These are phyloP conservation scores for Lamellibrachia satsuma DNA, from an alignment of 2,888 invertebrate genomes.

Conservation along the genomic window DNA sequence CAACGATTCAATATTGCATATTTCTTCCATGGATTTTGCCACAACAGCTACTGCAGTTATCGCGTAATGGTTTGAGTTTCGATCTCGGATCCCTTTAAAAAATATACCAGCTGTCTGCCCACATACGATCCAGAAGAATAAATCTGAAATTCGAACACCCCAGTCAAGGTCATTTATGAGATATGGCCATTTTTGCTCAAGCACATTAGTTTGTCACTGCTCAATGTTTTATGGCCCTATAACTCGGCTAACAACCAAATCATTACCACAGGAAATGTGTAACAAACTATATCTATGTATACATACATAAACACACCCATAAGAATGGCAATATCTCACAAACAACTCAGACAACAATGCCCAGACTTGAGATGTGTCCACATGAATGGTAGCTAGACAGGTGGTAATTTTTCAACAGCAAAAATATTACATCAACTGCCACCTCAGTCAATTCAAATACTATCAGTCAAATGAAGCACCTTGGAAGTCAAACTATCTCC, in stretches of 20 bases:
- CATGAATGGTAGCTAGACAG: background rate
- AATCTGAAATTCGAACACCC: background rate
- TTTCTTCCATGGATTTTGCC: background rate
- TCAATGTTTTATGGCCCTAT: background rate
- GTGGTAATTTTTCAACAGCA: background rate
- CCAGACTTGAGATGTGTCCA: background rate
- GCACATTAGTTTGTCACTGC: background rate
- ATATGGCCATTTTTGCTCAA: background rate
- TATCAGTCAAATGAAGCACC: slow-evolving; percentile 14
- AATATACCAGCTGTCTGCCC: background rate
- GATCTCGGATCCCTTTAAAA: background rate
- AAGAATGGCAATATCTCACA: background rate
- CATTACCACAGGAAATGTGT: background rate
- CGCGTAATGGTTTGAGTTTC: background rate
- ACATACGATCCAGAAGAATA: background rate
- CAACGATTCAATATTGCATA: slow-evolving; percentile 9
- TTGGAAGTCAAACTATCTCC: background rate
- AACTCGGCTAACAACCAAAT: background rate
- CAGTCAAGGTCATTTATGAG: background rate
- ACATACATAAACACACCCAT: background rate
- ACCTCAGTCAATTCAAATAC: background rate
- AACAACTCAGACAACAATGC: background rate
- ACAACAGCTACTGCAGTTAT: background rate
- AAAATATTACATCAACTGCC: background rate
- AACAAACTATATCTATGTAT: background rate